Evolutionary conservation across 92 coral and sea anemone genomes (phyloP).

Genomic region (Siderastrea radians): DNA sequence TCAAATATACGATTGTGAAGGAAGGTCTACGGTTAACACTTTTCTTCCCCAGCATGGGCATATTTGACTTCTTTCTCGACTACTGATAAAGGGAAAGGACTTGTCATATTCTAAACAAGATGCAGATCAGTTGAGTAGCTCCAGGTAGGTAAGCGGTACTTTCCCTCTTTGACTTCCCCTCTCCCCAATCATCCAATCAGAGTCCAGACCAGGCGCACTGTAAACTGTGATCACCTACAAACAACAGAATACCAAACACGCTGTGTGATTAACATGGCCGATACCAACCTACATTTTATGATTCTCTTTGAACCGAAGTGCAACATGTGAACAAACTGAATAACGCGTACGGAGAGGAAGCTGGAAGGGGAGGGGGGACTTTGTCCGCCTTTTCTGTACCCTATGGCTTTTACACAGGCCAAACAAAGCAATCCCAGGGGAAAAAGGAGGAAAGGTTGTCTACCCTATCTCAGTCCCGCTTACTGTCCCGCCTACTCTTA

Average conservation of each 20-base stretch:
- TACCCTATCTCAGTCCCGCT: too few species aligned
- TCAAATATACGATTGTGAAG: too few species aligned
- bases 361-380: neutral
- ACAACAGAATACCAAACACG: neutral
- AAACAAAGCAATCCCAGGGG: neutral
- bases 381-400: too few species aligned
- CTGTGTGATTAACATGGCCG: neutral
- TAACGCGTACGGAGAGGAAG: neutral
- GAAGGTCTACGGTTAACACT: neutral
- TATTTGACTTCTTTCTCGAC: neutral
- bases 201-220: conserved; percentile 90
- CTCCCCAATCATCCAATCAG: conserved; percentile 99
- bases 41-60: neutral
- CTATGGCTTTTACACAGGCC: neutral
- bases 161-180: conserved; percentile 92
- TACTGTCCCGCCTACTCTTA: too few species aligned
- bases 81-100: neutral
- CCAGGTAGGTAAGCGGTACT: conserved; percentile 94
- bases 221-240: conserved; percentile 88
- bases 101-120: neutral
- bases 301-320: neutral
- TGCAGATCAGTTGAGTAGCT: conserved; percentile 50
- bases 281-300: neutral
- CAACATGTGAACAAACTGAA: neutral
- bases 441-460: neutral